phyloP scores from a whole-genome alignment of 2,888 invertebrate genomes.

The Cantharis rufa region DNA sequence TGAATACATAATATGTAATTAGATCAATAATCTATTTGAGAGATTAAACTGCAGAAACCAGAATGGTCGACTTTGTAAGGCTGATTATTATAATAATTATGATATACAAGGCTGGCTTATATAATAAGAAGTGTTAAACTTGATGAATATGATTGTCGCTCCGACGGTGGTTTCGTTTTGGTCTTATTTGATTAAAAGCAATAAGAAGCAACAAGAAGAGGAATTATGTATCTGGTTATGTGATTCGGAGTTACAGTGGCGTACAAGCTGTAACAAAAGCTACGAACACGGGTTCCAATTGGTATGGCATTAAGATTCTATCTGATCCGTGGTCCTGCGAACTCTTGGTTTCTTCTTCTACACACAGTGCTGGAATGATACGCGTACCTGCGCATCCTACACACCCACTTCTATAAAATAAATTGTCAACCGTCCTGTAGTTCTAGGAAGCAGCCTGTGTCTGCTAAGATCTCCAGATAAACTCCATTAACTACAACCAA shows the following conservation, averaged over 20 bases:
- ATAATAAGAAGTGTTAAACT: not conserved
- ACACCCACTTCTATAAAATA: slow-evolving; percentile 54
- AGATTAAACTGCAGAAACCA: not conserved
- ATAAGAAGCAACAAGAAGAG: slow-evolving; percentile 46
- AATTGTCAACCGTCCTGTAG: slow-evolving; percentile 57
- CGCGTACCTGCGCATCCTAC: slow-evolving; percentile 46
- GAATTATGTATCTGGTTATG: slow-evolving; percentile 49
- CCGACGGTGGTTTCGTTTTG: not conserved
- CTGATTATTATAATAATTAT: not conserved
- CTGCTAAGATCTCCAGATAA: slow-evolving; percentile 55
- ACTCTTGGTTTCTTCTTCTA: slow-evolving; percentile 34
- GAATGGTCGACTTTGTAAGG: not conserved
- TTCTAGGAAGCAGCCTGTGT: slow-evolving; percentile 56
- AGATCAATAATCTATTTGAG: not conserved
- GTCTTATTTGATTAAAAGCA: not conserved
- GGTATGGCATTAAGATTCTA: slow-evolving; percentile 46
- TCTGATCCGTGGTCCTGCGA: slow-evolving; percentile 36
- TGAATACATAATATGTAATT: not conserved
- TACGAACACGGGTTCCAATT: slow-evolving; percentile 51
- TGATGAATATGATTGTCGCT: not conserved
- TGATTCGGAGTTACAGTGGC: slow-evolving; percentile 51
- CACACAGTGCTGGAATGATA: slow-evolving; percentile 35
- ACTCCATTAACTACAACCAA: slow-evolving; percentile 57
- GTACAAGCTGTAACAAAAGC: slow-evolving; percentile 51
- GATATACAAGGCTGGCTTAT: not conserved